phyloP scores from a whole-genome alignment of 1,140 invertebrate species.

The Drosophila pectinifera region DNA sequence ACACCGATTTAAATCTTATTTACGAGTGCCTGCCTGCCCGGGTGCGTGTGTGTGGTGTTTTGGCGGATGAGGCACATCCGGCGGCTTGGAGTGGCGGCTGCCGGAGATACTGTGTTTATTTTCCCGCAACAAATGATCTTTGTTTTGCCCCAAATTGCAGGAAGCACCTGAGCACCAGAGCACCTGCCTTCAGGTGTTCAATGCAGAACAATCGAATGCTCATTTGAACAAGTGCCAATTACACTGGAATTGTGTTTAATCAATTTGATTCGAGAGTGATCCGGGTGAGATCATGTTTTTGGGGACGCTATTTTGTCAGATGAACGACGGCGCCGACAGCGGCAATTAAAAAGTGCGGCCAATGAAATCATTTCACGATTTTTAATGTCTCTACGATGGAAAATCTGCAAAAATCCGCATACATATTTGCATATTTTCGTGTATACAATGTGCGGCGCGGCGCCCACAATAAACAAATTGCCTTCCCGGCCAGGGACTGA shows the following conservation, averaged over 20 bases:
- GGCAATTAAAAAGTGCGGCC: slow-evolving; percentile 64
- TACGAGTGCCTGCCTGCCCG: slow-evolving; percentile 47
- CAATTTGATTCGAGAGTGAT: slow-evolving; percentile 44
- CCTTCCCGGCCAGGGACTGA: slow-evolving; percentile 37
- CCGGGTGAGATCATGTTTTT: slow-evolving; percentile 75
- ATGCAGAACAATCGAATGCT: slow-evolving; percentile 27
- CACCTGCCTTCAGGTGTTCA: slow-evolving; percentile 71
- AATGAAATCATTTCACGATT: slow-evolving; percentile 72
- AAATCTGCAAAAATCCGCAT: slow-evolving; percentile 25
- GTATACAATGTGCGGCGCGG: slow-evolving; percentile 47
- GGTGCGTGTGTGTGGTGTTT: slow-evolving; percentile 41
- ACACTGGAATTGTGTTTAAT: slow-evolving; percentile 20
- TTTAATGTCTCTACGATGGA: slow-evolving; percentile 5
- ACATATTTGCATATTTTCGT: slow-evolving; percentile 37
- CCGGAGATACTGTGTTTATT: slow-evolving; percentile 70
- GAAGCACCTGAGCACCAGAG: slow-evolving; percentile 50
- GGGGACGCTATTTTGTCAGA: slow-evolving; percentile 52
- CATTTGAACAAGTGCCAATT: slow-evolving; percentile 16
- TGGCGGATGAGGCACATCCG: slow-evolving; percentile 61
- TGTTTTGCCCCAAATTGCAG: slow-evolving; percentile 77
- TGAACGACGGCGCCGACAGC: slow-evolving; percentile 21
- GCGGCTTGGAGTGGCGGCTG: slow-evolving; percentile 28
- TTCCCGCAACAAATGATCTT: slow-evolving; percentile 54
- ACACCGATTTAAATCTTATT: slow-evolving; percentile 75
- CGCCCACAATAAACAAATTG: slow-evolving; percentile 82